phyloP scores from a whole-genome alignment of 2,113 vertebrate species.

The Seriola quinqueradiata region DNA sequence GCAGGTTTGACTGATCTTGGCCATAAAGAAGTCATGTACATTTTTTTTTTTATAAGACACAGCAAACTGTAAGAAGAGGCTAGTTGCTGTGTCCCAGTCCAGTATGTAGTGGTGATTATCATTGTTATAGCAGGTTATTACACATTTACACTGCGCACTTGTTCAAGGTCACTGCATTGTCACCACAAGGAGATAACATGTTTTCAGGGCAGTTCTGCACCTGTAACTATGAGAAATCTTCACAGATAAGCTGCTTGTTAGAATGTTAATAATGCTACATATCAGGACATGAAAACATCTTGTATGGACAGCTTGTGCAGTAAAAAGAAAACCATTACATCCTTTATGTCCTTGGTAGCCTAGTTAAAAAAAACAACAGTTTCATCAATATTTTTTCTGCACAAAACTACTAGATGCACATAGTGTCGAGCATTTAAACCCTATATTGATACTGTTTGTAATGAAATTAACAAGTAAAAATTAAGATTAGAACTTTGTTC shows the following conservation, averaged over 20 bases:
- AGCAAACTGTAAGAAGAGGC: neutral
- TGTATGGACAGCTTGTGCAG: neutral
- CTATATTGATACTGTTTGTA: neutral
- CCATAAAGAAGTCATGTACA: too few relatives aligned
- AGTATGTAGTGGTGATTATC: neutral
- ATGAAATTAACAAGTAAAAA: neutral
- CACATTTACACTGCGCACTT: neutral
- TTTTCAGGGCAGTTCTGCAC: constrained; percentile 12
- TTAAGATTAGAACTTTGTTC: neutral
- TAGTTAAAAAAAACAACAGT: neutral
- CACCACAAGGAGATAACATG: neutral
- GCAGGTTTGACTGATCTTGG: neutral
- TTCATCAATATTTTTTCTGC: neutral
- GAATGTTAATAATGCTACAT: neutral
- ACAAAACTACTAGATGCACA: neutral
- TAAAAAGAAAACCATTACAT: neutral
- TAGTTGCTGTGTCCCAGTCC: neutral
- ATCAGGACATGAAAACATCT: neutral
- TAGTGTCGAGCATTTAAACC: neutral
- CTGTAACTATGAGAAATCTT: neutral
- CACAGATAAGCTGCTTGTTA: neutral
- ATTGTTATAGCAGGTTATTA: constrained; percentile 18
- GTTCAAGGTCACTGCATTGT: constrained; percentile 43
- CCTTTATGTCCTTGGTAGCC: neutral
- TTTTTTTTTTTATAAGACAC: neutral